These are phyloP conservation scores for Agonopterix alstromeriana DNA, from an alignment of 2,888 invertebrate genomes.

Conservation along the genomic window DNA sequence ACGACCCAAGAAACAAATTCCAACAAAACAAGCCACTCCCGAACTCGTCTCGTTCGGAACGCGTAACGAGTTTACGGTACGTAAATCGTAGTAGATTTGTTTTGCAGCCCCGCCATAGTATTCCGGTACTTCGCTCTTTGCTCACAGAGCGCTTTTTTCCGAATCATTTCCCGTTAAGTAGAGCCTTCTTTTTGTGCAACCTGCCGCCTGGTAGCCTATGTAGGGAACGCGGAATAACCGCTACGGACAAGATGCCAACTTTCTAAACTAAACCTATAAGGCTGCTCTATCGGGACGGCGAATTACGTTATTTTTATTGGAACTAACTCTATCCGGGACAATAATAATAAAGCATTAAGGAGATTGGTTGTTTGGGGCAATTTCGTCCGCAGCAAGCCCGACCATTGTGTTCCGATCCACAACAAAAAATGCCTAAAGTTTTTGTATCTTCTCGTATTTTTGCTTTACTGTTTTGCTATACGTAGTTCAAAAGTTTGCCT, in stretches of 20 bases:
- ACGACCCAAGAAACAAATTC: constrained; percentile 46
- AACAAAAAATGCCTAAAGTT: too few species aligned
- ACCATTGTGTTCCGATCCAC: constrained; percentile 5
- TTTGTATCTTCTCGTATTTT: constrained; percentile 23
- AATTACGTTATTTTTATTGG: constrained; percentile 68
- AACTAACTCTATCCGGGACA: constrained; percentile 38
- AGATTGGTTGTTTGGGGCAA: constrained; percentile 54
- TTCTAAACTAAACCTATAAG: constrained; percentile 73
- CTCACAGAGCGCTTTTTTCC: constrained; percentile 62
- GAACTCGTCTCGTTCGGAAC: constrained; percentile 55
- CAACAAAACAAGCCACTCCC: constrained; percentile 28
- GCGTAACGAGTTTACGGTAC: constrained; percentile 74
- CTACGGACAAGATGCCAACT: constrained; percentile 72
- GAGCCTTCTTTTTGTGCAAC: constrained; percentile 61
- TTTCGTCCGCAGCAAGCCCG: constrained; percentile 18
- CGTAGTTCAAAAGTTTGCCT: too few species aligned
- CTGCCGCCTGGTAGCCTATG: constrained; percentile 52
- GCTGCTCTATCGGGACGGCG: constrained; percentile 49
- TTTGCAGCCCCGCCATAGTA: constrained; percentile 59
- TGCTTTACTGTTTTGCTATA: constrained; percentile 10
- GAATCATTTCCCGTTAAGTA: constrained; percentile 57
- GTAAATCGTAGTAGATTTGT: constrained; percentile 74
- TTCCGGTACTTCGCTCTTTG: constrained; percentile 59
- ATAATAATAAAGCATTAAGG: constrained; percentile 57
- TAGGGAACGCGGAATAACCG: constrained; percentile 65